Evolutionary conservation across 2,113 vertebrate genomes (phyloP).

Genomic region (Gulo gulo): DNA sequence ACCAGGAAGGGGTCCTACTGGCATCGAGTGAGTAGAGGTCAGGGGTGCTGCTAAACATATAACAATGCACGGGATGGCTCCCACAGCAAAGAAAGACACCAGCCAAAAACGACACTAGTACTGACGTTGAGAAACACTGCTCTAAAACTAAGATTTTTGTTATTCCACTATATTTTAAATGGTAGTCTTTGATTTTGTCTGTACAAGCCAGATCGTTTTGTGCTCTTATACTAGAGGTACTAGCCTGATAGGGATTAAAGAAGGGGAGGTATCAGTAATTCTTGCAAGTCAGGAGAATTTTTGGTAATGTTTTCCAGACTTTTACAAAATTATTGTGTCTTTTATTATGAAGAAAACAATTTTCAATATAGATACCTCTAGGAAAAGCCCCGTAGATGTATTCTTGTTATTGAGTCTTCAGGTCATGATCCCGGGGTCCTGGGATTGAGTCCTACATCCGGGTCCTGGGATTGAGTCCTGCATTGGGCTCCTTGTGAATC

Average conservation of each 20-base stretch:
- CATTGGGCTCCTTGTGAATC: background rate
- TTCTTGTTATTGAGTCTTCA: slow-evolving; percentile 14
- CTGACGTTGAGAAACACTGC: background rate
- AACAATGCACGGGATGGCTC: background rate
- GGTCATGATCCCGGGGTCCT: background rate
- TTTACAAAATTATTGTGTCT: background rate
- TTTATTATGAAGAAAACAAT: slow-evolving; percentile 40
- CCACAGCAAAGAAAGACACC: background rate
- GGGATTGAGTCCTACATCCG: too few relatives aligned
- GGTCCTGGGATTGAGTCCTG: too few relatives aligned
- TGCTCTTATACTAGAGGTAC: background rate
- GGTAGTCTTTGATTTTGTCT: background rate
- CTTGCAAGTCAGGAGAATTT: background rate
- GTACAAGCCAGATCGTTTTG: background rate
- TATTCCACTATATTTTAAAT: background rate
- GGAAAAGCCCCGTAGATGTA: background rate
- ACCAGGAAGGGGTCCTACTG: background rate
- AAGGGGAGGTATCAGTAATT: background rate
- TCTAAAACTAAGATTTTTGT: background rate
- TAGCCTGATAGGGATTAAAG: background rate
- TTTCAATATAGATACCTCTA: background rate
- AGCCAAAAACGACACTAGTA: background rate
- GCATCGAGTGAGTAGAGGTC: background rate
- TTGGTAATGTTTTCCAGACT: background rate
- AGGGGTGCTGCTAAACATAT: background rate